Evolutionary conservation across 2,113 vertebrate genomes (phyloP).

Genomic region (human (Homo sapiens)): GRCh38 chr4:76821501-76822000

Average conservation of each 20-base stretch:
- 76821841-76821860: conserved; percentile 45
- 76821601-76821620: neutral
- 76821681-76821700: neutral
- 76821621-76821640: neutral
- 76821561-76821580: neutral
- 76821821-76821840: conserved; percentile 42
- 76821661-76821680: neutral
- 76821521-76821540: neutral
- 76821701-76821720: neutral
- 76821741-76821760: neutral
- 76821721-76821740: neutral
- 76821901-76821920: neutral
- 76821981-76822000: neutral
- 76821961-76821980: neutral
- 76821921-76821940: conserved; percentile 58
- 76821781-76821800: neutral
- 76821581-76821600: neutral
- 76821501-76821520: neutral
- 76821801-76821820: conserved; percentile 23
- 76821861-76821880: conserved; percentile 61
- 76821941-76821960: conserved; percentile 24
- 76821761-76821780: conserved; percentile 26
- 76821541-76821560: neutral
- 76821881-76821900: conserved; percentile 38
- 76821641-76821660: neutral